Evolutionary conservation across 2,113 vertebrate genomes (phyloP), one percentile per base, ranked within the genome.

Genomic region (Cyprinodon brontotheroides): DNA sequence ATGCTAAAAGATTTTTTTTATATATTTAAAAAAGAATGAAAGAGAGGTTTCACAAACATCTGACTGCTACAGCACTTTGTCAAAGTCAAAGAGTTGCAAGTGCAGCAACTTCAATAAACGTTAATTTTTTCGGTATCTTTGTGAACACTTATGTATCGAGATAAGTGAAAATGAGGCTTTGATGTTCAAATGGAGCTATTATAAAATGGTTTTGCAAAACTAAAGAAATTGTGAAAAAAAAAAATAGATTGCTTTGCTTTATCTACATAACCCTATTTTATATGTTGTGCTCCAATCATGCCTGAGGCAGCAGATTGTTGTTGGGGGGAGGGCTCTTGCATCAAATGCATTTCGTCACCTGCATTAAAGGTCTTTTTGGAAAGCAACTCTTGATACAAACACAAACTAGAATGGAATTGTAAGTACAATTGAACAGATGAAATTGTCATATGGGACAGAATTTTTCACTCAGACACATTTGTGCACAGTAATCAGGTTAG

Each of bases 31-130:
- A 38, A 53, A 72, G 81, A 79, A 88, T 70, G 65, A 87, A 89
- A 90, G 84, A 77, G 77, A 79, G 72, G 83, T 90, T 87, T 89
- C 81, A 87, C 81, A 91, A 90, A 92, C 83, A 91, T 79, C 43
- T 68, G 71, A 87, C 82, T 89, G 78, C 85, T 83, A 74, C 78
- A 83, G 87, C 80, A 91, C 83, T 91, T 91, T 90, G 84, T 90
- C 86, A 90, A 91, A 92, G 87, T 90, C 86, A 89, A 82, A 85
- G 71, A 88, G 61, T 64, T 80, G 73, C 50, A 69, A 82, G 61
- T 74, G 81, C 79, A 70, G 79, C 78, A 89, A 84, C 89, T 87
- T 86, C 72, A 84, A 83, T 75, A 68, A 85, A 85, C 20, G 29
- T 0, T 71, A 43, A 80, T 87, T 67, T 40, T 66, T 67, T 77